Evolutionary conservation across 2,797 vertebrate genomes (phyloP), one percentile per base, ranked within the genome.

Genomic region (Sciurus vulgaris): DNA sequence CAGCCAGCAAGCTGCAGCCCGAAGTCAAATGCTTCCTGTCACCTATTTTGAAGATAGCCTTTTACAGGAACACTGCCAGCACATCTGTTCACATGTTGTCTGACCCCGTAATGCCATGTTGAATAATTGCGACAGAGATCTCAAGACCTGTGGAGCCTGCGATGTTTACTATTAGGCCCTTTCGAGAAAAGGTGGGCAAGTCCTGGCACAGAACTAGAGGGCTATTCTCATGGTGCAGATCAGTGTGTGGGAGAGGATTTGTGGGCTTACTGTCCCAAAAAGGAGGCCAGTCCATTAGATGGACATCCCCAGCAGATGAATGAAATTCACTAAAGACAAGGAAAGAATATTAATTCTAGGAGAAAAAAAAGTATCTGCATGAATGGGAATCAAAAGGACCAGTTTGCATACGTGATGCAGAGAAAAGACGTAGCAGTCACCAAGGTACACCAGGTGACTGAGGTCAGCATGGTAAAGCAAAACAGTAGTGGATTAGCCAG

Each of bases 31-130:
- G 14, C 2, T 5, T 49, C 15, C 22, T 33, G 12, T 63, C 20
- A 47, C 7, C 20, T 51, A 7, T 89, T 94, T 82, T 93, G 67
- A 77, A 86, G 51, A 83, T 61, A 77, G 67, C 70, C 24, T 41
- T n/a, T 82, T 86, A 41, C 35, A 86, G 74, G 30, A 73, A 84
- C 13, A 24, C 51, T 65, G n/a, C 51, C 20, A 38, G 44, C 2
- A 6, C 7, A 67, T 38, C 70, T n/a, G 81, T 18, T 49, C 54
- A 63, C 38, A 38, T 28, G 17, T 35, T 61, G 7, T 61, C 1
- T 54, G 56, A 41, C n/a, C 20, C 2, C 56, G 3, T 30, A 61
- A 44, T 15, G 24, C 18, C 11, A 13, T 51, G 24, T 35, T 67
- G 26, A 79, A 14, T 38, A 33, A 61, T 30, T 61, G 51, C 13